Evolutionary conservation across 2,888 invertebrate species (phyloP).

Genomic region (Heliconius erato): DNA sequence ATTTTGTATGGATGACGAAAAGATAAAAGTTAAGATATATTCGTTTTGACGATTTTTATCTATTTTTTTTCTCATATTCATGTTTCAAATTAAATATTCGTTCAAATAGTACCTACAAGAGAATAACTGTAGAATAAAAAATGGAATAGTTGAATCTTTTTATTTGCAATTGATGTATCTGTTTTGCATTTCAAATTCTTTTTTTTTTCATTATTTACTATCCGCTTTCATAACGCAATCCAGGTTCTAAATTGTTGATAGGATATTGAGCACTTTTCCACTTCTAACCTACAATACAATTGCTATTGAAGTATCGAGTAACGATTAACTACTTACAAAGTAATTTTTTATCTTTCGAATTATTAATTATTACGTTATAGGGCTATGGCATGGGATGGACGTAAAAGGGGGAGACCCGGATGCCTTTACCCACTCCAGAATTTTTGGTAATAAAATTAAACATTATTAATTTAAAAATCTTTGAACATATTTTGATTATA

Average conservation of each 20-base stretch:
- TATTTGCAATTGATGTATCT: neutral
- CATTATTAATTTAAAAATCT: too few species aligned
- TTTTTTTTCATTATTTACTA: neutral
- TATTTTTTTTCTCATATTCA: too few species aligned
- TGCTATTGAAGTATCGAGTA: neutral
- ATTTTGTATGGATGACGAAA: neutral
- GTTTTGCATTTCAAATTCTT: neutral
- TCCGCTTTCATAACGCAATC: neutral
- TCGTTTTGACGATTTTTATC: neutral
- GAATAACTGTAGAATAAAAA: neutral
- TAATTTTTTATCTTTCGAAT: neutral
- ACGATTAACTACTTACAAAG: neutral
- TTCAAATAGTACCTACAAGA: too few species aligned
- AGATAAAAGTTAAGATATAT: neutral
- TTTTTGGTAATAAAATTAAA: too few species aligned
- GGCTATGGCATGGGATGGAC: neutral
- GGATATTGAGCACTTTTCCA: neutral
- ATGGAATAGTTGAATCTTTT: neutral
- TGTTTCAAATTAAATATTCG: too few species aligned
- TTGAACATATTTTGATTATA: too few species aligned
- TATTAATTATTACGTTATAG: neutral
- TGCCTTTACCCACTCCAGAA: too few species aligned
- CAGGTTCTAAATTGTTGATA: conserved; percentile 2
- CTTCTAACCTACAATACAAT: neutral
- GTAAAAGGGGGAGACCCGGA: too few species aligned